Conservation (phyloP, 35 echinoderm and acorn worm genomes). For the Nesometra sesokonis region DNA sequence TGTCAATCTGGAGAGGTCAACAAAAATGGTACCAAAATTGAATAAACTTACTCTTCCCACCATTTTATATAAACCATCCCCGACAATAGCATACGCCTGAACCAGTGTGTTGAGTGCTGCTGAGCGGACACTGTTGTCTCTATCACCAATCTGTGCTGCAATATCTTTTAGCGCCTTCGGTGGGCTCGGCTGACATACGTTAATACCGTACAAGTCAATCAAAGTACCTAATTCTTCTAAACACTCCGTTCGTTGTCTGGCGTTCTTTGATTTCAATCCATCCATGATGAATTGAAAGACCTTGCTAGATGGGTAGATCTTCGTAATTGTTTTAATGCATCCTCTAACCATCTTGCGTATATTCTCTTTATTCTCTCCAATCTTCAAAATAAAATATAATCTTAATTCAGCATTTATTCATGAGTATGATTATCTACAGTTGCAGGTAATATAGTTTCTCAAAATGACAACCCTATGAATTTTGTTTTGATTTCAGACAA, state of each 20-base stretch:
- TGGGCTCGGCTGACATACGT: constrained; percentile 86
- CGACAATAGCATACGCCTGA: constrained; percentile 67
- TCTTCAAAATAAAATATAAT: constrained; percentile 8
- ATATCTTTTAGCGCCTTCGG: constrained; percentile 91
- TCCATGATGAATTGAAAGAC: constrained; percentile 94
- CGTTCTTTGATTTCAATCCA: constrained; percentile 80
- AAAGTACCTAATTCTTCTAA: constrained; percentile 83
- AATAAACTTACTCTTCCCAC: constrained; percentile 72
- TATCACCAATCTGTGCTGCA: constrained; percentile 64
- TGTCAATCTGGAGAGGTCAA: too few relatives aligned
- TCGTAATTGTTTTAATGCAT: constrained; percentile 57
- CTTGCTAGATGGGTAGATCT: constrained; percentile 91
- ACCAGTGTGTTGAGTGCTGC: constrained; percentile 94
- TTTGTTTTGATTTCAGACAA: too few relatives aligned
- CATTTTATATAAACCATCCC: constrained; percentile 85
- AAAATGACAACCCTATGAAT: too few relatives aligned
- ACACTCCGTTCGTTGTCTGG: constrained; percentile 93
- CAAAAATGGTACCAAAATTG: background rate
- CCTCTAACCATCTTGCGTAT: constrained; percentile 64
- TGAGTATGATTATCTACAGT: too few relatives aligned
- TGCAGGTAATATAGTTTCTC: too few relatives aligned
- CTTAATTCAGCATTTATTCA: too few relatives aligned
- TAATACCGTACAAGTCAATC: constrained; percentile 84
- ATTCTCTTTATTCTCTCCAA: constrained; percentile 88
- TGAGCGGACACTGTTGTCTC: constrained; percentile 86